Evolutionary conservation across 1,140 invertebrate species (phyloP).

Genomic region (Aricia agestis): DNA sequence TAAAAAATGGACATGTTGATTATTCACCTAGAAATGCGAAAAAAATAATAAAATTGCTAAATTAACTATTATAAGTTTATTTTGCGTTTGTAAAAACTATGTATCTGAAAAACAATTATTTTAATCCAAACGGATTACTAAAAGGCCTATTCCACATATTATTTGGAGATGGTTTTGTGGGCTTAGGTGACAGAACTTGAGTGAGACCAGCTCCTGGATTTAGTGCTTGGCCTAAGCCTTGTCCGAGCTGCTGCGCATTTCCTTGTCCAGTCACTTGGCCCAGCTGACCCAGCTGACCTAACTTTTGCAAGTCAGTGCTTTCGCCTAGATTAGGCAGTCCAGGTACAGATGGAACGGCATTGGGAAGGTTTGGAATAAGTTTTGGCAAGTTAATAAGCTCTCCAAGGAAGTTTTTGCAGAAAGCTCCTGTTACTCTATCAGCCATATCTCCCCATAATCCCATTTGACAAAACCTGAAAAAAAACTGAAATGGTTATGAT

Average conservation of each 20-base stretch:
- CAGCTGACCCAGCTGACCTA: background rate
- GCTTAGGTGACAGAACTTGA: constrained; percentile 13
- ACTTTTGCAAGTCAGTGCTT: background rate
- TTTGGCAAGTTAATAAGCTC: constrained; percentile 42
- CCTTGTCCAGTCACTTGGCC: background rate
- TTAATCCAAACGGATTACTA: constrained; percentile 23
- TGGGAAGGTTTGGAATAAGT: constrained; percentile 15
- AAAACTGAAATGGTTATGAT: background rate
- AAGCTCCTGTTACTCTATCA: constrained; percentile 44
- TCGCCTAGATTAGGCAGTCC: background rate
- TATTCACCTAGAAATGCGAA: too few relatives aligned
- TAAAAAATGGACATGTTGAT: too few relatives aligned
- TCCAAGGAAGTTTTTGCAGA: constrained; percentile 55
- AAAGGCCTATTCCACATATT: constrained; percentile 21
- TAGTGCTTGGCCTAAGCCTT: background rate
- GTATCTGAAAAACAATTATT: background rate
- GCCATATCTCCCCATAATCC: constrained; percentile 65
- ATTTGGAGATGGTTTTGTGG: constrained; percentile 12
- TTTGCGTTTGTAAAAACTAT: background rate
- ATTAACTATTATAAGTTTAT: too few relatives aligned
- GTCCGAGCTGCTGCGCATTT: background rate
- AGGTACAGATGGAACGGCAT: background rate
- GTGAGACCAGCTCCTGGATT: background rate
- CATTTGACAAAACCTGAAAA: constrained; percentile 67
- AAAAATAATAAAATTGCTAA: too few relatives aligned